Base-by-base conservation (phyloP, 2,113 vertebrate genomes). In the Pimephales promelas region DNA sequence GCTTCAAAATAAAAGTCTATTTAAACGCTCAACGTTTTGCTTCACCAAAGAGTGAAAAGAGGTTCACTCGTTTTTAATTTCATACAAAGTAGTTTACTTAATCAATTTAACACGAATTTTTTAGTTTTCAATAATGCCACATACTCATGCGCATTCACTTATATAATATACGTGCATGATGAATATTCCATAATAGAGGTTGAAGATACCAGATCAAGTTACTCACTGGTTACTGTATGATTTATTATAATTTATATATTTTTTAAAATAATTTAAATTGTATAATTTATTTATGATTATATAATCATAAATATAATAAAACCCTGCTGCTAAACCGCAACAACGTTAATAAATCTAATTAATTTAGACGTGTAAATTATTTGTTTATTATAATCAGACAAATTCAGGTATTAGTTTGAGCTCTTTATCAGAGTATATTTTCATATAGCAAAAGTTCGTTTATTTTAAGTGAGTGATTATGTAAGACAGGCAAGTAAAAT, bases 1-100 rank as follows among this genome's bases (percentile, higher is more conserved):
- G 10, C 26, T 10, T 22, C 49, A 40, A 78, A 78, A 78, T 59
- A 78, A 78, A 78, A 78, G 56, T 5, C 22, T 45, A 11, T 36
- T 64, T 28, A 18, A 31, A 31, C 26, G 26, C 13, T 13, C 14
- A 47, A 40, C 36, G 7, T 40, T 40, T 8, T 8, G 36, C 40
- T 2, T 40, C 40, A 40, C 40, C 40, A 40, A 10, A 10, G 40
- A 40, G 40, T 40, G 8, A 9, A 7, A 9, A 40, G 2, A 40
- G 40, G 40, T 40, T 40, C 16, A 34, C 62, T 34, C 1, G 3
- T 36, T 10, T 20, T 6, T 36, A 20, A 1, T 36, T 66, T 4
- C 20, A 18, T 66, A 66, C 62, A n/a, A 57, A 36, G 0, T 36
- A 20, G 18, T 54, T 20, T 20, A 34, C 31, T 10, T 36, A 34